Conservation (phyloP, 2,888 invertebrate species). For the Dicyrtomina minuta region DNA sequence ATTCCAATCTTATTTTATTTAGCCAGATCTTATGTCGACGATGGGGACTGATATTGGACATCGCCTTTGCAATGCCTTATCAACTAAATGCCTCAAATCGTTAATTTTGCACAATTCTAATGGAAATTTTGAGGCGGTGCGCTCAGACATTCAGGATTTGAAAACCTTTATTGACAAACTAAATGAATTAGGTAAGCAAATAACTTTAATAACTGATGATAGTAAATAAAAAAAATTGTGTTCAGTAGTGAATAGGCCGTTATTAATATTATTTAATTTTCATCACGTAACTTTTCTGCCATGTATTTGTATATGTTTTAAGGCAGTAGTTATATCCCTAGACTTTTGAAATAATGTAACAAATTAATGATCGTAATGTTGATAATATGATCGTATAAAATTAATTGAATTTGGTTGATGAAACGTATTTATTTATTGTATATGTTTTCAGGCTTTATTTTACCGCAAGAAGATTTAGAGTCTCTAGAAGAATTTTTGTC, state of each 20-base stretch:
- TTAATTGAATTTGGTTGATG: no score
- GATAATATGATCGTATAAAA: no score
- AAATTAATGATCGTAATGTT: no score
- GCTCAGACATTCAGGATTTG: constrained; percentile 29
- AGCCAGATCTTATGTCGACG: constrained; percentile 37
- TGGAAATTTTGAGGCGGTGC: constrained; percentile 40
- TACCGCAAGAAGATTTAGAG: constrained; percentile 27
- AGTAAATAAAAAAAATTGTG: background rate
- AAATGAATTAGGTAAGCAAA: constrained; percentile 34
- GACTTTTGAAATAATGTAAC: no score
- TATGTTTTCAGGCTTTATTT: constrained; percentile 35
- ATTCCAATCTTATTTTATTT: no score
- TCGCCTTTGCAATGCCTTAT: constrained; percentile 39
- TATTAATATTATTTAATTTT: background rate
- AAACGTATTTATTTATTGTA: background rate
- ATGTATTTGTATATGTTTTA: no score
- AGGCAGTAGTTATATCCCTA: no score
- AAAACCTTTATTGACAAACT: constrained; percentile 3
- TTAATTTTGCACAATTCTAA: constrained; percentile 45
- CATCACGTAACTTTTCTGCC: no score
- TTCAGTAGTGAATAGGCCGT: no score
- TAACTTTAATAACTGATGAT: background rate
- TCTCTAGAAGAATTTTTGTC: constrained; percentile 35
- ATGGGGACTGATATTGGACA: constrained; percentile 36
- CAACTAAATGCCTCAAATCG: constrained; percentile 42